Percentiles rank a stretch among this genome's conserved stretches.
phyloP scores from a whole-genome alignment of 2,797 vertebrate species.

The Echiichthys vipera region DNA sequence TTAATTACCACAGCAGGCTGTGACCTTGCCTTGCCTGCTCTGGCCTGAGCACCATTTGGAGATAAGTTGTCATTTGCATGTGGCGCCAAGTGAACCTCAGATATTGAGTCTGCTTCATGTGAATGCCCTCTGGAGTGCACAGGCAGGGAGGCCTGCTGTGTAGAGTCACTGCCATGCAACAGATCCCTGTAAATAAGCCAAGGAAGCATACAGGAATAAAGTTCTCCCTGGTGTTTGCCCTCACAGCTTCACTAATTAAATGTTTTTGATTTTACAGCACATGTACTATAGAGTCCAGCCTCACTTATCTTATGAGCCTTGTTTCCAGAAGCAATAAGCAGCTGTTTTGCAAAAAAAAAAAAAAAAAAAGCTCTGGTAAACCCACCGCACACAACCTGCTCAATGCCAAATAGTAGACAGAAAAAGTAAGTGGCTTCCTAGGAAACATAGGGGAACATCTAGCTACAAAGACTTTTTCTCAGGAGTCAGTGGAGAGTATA shows the following conservation, averaged over 20 bases:
- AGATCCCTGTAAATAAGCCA: constrained; percentile 54
- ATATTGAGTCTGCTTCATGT: constrained; percentile 55
- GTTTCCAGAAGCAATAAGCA: neutral
- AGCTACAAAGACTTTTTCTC: neutral
- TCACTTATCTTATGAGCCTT: neutral
- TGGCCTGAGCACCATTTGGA: constrained; percentile 54
- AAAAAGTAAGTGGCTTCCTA: neutral
- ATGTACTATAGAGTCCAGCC: neutral
- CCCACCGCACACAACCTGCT: neutral
- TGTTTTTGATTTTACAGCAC: neutral
- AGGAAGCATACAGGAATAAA: constrained; percentile 15
- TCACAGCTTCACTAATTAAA: neutral
- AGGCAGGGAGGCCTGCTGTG: constrained; percentile 14
- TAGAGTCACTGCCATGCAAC: constrained; percentile 39
- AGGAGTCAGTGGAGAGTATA: neutral
- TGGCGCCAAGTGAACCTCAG: constrained; percentile 60
- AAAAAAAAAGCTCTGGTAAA: neutral
- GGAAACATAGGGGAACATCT: neutral
- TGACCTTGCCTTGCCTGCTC: constrained; percentile 46
- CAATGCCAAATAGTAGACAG: neutral
- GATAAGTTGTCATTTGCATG: constrained; percentile 67
- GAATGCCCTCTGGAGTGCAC: constrained; percentile 46
- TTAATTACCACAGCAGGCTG: constrained; percentile 71
- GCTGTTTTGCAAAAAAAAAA: neutral
- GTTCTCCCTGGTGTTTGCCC: constrained; percentile 2